Conservation (phyloP, 2,888 invertebrate genomes). For the Allolobophora icterica region DNA sequence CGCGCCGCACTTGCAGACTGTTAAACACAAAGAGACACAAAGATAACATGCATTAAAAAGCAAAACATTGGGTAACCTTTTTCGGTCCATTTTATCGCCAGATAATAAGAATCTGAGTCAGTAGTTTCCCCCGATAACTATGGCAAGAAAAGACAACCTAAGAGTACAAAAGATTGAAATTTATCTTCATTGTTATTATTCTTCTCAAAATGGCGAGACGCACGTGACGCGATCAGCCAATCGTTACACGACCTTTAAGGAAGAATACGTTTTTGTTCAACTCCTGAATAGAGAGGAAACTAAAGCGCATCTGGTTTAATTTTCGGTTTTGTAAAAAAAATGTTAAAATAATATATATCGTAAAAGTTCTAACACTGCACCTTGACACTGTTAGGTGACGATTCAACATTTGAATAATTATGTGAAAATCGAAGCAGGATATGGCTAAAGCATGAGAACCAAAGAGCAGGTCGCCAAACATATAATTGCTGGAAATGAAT, state of each 20-base stretch:
- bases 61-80: background rate
- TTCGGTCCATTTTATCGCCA: constrained; percentile 5
- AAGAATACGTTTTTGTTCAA: background rate
- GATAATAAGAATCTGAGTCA: background rate
- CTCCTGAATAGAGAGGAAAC: background rate
- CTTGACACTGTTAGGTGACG: background rate
- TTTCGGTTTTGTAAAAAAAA: background rate
- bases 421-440: background rate
- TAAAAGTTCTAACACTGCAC: background rate
- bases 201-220: background rate
- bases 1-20: background rate
- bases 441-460: too few species aligned
- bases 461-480: too few species aligned
- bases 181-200: constrained; percentile 17
- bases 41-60: constrained; percentile 5
- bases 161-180: background rate
- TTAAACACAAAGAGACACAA: background rate
- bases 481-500: too few species aligned
- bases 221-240: background rate
- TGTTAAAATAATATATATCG: background rate
- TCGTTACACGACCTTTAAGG: background rate
- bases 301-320: too few species aligned
- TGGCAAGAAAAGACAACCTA: background rate
- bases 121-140: background rate
- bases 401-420: background rate